Base-by-base conservation (phyloP, 1,140 invertebrate species). In the Heliconius hermathena region DNA sequence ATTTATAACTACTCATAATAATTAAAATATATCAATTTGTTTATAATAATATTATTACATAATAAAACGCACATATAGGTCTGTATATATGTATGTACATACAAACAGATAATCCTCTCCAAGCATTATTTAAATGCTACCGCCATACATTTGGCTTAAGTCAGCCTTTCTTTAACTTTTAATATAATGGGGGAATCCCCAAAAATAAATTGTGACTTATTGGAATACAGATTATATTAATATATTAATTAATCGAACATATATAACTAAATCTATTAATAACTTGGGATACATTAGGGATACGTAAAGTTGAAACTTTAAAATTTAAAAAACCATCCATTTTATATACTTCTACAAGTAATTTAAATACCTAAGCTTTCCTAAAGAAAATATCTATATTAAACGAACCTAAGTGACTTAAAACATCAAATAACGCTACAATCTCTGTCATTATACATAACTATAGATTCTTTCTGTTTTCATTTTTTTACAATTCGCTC, bases 121-220 rank as follows among this genome's bases (percentile, higher is more conserved):
- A 29, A 26, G 60, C 60, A 66, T 66, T 22, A 66, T 66, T 26
- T 13, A 66, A 66, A 66, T 66, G 60, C 60, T 66, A 13, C 22
- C 60, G 60, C 60, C 60, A 66, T 66, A 13, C 60, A 66, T 66
- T 66, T 66, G 60, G 60, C 60, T 66, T 16, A 29, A 66, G 13
- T 66, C 60, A 66, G 60, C 26, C 60, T 66, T 57, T 29, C 60
- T 66, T 5, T 26, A 66, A 66, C 3, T 13, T 66, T 26, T 26
- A 5, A 29, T 66, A 66, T 29, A 29, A 66, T 26, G 26, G 60
- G 57, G 11, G 22, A 66, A 60, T 16, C 60, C 60, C 60, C 22
- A 1, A 11, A 20, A 66, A 66, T 26, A 29, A 29, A 13, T 66
- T 66, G 60, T 66, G 60, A 66, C 60, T 66, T 66, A 66, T 66